phyloP scores from a whole-genome alignment of 2,888 invertebrate species.

The Deilephila porcellus region DNA sequence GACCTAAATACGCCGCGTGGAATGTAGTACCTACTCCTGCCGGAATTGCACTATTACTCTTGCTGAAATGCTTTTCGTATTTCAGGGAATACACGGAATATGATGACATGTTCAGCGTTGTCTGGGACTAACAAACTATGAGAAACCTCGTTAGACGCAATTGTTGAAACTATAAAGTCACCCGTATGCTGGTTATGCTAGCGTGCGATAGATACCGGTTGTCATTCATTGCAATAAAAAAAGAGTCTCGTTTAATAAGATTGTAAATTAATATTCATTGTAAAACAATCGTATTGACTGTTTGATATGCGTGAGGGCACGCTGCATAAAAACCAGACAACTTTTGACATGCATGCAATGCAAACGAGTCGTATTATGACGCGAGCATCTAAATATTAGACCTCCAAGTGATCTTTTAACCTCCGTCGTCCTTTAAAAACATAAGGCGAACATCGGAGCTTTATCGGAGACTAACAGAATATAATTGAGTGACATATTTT shows the following conservation, averaged over 20 bases:
- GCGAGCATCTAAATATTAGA: conserved; percentile 5
- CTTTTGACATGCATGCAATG: conserved; percentile 8
- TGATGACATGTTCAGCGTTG: neutral
- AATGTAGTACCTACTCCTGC: conserved; percentile 51
- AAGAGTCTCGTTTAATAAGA: neutral
- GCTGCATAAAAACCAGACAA: neutral
- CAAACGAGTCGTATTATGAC: neutral
- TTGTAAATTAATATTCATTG: neutral
- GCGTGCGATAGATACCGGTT: neutral
- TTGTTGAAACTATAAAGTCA: too few relatives aligned
- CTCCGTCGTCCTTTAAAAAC: neutral
- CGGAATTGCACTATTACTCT: conserved; percentile 36
- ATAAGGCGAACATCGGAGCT: neutral
- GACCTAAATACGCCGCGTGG: conserved; percentile 61
- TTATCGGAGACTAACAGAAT: neutral
- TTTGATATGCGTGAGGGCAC: neutral
- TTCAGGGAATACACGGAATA: neutral
- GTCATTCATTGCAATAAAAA: neutral
- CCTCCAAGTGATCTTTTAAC: conserved; percentile 12
- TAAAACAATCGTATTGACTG: neutral
- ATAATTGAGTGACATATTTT: neutral
- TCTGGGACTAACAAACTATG: neutral
- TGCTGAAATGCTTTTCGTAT: neutral
- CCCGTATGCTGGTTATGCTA: neutral
- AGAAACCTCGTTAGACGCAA: neutral